Base-by-base conservation (phyloP, 2,888 invertebrate genomes). In the Zonitis immaculata region DNA sequence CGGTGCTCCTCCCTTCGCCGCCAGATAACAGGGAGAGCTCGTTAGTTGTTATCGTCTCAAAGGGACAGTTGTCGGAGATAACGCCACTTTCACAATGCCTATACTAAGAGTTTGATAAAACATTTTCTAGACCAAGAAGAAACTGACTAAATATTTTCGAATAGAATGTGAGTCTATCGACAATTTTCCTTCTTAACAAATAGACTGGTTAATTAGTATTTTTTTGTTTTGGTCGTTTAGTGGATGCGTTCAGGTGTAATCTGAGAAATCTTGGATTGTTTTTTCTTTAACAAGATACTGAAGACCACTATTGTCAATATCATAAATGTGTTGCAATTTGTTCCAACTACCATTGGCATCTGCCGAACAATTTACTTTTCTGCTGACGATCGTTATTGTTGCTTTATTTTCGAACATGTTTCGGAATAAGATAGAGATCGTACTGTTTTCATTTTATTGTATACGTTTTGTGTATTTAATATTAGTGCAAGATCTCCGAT, bases 11-110 rank as follows among this genome's bases (percentile, higher is more conserved):
- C 56, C 56, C 28, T 56, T 49, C 48, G 47, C 47, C 47, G 47
- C 26, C 51, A 64, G 66, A 67, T 66, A 64, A 64, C 62, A 64
- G 68, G 64, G 63, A 67, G 68, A 67, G 68, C 67, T 69, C 68
- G 70, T 70, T 70, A 68, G 65, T 62, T 60, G 62, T 66, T 70
- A 70, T 70, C 70, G 69, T 62, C 67, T 69, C 69, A 59, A 55
- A 54, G 68, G 69, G 70, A 66, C 67, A 70, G 69, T 70, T 68
- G 69, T 66, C 69, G 62, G 63, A 65, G 70, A 70, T 70, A 70
- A 68, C 61, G 45, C 59, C 52, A 51, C 45, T 44, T 61, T 56
- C 58, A 60, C 62, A 66, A 66, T 65, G 65, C 59, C 57, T 48
- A 47, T 47, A 22, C 27, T n/a, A n/a, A 39, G 9, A 39, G 20